Evolutionary conservation across 2,888 invertebrate species (phyloP).

Genomic region (Lasius fuliginosus): DNA sequence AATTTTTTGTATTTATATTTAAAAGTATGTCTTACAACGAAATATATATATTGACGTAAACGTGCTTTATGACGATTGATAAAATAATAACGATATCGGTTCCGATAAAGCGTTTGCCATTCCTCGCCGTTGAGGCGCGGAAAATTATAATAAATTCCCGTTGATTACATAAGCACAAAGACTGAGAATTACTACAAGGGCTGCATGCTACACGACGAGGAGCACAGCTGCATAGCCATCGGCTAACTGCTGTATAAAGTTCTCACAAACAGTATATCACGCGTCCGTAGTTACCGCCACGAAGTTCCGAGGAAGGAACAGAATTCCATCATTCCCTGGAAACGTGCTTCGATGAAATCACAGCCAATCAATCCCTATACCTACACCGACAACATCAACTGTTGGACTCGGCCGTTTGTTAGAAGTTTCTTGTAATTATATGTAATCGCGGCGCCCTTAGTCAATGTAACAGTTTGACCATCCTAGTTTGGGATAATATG

Average conservation of each 20-base stretch:
- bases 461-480: constrained; percentile 39
- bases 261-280: constrained; percentile 72
- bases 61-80: neutral
- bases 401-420: constrained; percentile 62
- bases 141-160: constrained; percentile 59
- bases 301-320: constrained; percentile 70
- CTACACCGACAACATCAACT: constrained; percentile 51
- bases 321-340: constrained; percentile 66
- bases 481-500: constrained; percentile 14
- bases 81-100: constrained; percentile 16
- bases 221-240: constrained; percentile 57
- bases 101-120: neutral
- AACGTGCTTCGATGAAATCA: constrained; percentile 71
- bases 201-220: constrained; percentile 42
- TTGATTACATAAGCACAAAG: constrained; percentile 51
- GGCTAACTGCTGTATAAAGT: constrained; percentile 72
- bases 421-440: constrained; percentile 59
- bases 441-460: constrained; percentile 54
- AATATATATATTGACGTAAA: neutral
- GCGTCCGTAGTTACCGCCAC: constrained; percentile 67
- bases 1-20: neutral
- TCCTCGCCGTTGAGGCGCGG: neutral
- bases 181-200: constrained; percentile 62
- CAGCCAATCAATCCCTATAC: constrained; percentile 69
- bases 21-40: neutral